Evolutionary conservation across 2,888 invertebrate genomes (phyloP), one percentile per base, ranked within the genome.

Genomic region (Tachina grossa): DNA sequence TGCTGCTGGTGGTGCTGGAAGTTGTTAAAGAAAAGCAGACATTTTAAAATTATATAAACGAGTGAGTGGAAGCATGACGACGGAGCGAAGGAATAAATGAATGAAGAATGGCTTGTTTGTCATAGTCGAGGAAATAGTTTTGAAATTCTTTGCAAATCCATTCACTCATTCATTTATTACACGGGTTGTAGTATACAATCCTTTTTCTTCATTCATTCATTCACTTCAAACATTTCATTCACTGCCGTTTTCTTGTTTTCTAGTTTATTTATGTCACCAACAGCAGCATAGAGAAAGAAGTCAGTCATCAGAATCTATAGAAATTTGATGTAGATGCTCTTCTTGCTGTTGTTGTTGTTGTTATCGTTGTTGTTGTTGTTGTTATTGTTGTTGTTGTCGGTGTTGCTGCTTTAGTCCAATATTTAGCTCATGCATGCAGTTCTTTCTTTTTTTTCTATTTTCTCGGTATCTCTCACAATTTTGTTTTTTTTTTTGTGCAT

Each of bases 261-360:
- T 59, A 31, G 68, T 71, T 75, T 76, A 61, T 81, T 84, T 55
- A 77, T 81, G 77, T 84, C 81, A 81, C 81, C 81, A 81, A 53
- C 76, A 81, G 72, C 57, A 81, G 72, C 57, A 63, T 39, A 74
- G 45, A 71, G 51, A 31, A 63, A 31, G 51, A 31, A 63, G 47
- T 74, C 55, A 63, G 55, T 39, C 69, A 75, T 55, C 72, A 71
- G 41, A 68, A 63, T 74, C 77, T 68, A 77, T 81, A 74, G 75
- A 81, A 76, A 68, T 80, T 77, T 61, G 31, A 22, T 53, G 39
- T 59, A 57, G 65, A 16, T 59, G 63, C 45, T 13, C 31, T 45
- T 61, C 51, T 14, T 43, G 6, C 19, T 61, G 16, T 49, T 66
- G 39, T 11, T 69, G 53, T 19, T 13, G 41, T 11, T 61, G 31